These are phyloP conservation scores for Cecropterus lyciades DNA, from an alignment of 1,140 invertebrate species.

Conservation along the genomic window DNA sequence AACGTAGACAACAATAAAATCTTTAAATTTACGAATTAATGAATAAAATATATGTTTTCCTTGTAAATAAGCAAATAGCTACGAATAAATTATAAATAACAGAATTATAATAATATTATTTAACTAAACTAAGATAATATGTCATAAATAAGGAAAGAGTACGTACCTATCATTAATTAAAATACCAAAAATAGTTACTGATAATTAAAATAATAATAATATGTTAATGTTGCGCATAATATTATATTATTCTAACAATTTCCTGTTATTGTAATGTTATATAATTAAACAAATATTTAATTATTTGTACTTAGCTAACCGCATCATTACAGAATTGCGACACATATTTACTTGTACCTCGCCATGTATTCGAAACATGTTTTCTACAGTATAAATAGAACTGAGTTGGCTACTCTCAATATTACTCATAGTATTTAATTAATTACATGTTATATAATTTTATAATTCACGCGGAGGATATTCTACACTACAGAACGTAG, in stretches of 20 bases:
- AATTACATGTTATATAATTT: no score
- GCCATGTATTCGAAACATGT: no score
- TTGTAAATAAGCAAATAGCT: background rate
- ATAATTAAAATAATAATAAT: slow-evolving; percentile 8
- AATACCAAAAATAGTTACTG: slow-evolving; percentile 8
- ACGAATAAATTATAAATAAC: no score
- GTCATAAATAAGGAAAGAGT: slow-evolving; percentile 7
- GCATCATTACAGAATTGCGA: background rate
- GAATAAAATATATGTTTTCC: slow-evolving; percentile 11
- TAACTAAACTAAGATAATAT: background rate
- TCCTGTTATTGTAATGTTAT: slow-evolving; percentile 12
- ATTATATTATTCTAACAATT: slow-evolving; percentile 8
- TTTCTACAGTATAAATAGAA: no score
- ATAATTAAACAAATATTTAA: slow-evolving; percentile 1
- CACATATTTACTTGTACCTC: background rate
- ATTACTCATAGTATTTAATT: no score
- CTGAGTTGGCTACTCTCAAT: no score
- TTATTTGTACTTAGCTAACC: background rate
- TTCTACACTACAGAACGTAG: no score
- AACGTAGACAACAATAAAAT: no score
- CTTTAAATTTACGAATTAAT: background rate
- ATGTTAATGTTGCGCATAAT: slow-evolving; percentile 5
- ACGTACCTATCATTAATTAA: background rate
- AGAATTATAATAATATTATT: background rate
- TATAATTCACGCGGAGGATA: no score